These are phyloP conservation scores for Pseudomugil tenellus DNA, from an alignment of 2,797 vertebrate genomes.

Conservation along the genomic window DNA sequence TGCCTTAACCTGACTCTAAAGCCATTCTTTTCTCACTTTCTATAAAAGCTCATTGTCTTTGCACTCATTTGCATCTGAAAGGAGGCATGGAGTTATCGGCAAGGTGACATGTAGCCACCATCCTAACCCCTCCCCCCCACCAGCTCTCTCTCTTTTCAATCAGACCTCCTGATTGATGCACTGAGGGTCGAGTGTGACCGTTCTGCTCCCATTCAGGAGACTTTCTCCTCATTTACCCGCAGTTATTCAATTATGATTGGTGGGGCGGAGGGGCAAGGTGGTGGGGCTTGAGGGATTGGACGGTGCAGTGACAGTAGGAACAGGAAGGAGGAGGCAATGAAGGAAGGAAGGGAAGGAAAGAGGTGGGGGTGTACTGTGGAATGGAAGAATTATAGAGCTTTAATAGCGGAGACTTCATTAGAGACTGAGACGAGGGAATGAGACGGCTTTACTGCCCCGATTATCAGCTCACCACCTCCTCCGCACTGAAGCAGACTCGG, in stretches of 20 bases:
- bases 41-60: slow-evolving; percentile 62
- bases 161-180: slow-evolving; percentile 75
- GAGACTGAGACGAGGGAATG: slow-evolving; percentile 73
- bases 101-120: slow-evolving; percentile 75
- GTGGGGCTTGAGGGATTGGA: slow-evolving; percentile 27
- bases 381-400: slow-evolving; percentile 76
- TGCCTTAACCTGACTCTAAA: slow-evolving; percentile 9
- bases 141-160: slow-evolving; percentile 61
- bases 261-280: slow-evolving; percentile 40
- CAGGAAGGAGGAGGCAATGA: slow-evolving; percentile 13
- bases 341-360: neutral
- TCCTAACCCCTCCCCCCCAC: slow-evolving; percentile 10
- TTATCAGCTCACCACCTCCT: slow-evolving; percentile 72
- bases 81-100: slow-evolving; percentile 65
- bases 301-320: slow-evolving; percentile 36
- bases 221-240: slow-evolving; percentile 72
- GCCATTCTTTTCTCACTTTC: slow-evolving; percentile 37
- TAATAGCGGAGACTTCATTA: slow-evolving; percentile 79
- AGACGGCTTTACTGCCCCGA: slow-evolving; percentile 74
- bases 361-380: slow-evolving; percentile 31
- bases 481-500: slow-evolving; percentile 44
- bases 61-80: slow-evolving; percentile 75
- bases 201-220: slow-evolving; percentile 74
- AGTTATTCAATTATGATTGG: slow-evolving; percentile 80
- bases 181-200: slow-evolving; percentile 71